Evolutionary conservation across 2,797 vertebrate species (phyloP).

Genomic region (Eptatretus atami): DNA sequence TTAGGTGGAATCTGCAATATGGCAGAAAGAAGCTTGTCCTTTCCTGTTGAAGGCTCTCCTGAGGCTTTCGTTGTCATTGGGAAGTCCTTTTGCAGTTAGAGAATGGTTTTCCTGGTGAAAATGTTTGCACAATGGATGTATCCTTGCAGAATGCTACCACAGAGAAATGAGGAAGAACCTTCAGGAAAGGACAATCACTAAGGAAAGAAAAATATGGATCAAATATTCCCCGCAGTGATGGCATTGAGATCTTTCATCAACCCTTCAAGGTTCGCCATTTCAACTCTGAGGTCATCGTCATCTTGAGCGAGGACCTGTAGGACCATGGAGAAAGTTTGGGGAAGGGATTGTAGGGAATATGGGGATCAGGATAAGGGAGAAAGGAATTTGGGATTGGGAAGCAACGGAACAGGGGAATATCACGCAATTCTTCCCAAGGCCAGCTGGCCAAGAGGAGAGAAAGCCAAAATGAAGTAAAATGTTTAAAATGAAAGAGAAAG

Average conservation of each 20-base stretch:
- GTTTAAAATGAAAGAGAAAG: neutral
- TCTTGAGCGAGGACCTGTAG: conserved; percentile 40
- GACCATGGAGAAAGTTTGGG: conserved; percentile 12
- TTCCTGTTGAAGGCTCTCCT: too few relatives aligned
- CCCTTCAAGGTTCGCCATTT: conserved; percentile 97
- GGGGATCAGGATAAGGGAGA: neutral
- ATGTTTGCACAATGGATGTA: too few relatives aligned
- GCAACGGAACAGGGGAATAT: neutral
- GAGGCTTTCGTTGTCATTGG: too few relatives aligned
- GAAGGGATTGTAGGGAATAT: conserved; percentile 11
- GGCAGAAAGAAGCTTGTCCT: too few relatives aligned
- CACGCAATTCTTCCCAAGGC: conserved; percentile 6
- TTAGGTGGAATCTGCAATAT: too few relatives aligned
- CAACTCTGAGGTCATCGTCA: conserved; percentile 86
- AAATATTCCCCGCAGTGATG: conserved; percentile 68
- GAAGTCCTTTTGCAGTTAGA: too few relatives aligned
- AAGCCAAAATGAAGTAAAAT: neutral
- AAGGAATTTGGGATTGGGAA: too few relatives aligned
- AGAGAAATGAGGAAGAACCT: too few relatives aligned
- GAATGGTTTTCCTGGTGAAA: too few relatives aligned
- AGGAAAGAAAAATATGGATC: conserved; percentile 6
- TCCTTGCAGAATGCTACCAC: too few relatives aligned
- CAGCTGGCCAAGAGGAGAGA: neutral
- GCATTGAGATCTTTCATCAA: conserved; percentile 99
- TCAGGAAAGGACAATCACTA: too few relatives aligned